Base-by-base conservation (phyloP, 1,140 invertebrate species). In the Danaus plexippus region DNA sequence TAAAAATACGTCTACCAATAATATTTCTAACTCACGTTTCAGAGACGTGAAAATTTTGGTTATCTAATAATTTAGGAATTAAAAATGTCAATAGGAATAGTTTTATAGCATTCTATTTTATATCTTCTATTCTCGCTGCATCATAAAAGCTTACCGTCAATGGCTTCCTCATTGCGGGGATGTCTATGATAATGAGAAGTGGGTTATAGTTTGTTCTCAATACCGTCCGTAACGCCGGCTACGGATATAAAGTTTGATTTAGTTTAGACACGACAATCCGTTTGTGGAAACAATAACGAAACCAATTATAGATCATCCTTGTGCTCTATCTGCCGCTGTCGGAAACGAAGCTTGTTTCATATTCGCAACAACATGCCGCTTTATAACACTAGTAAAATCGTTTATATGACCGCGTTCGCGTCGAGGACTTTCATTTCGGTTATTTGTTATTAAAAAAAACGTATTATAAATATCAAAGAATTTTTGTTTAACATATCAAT, bases 211-310 rank as follows among this genome's bases (percentile, higher is more conserved):
- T 72, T 66, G 74, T 66, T 68, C 61, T 56, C 71, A 67, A 79
- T 75, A 74, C 63, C 66, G 47, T 43, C 54, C 44, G 59, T 66
- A 71, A 73, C 66, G 60, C 69, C 64, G 61, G 54, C 57, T 18
- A 45, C 63, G 80, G 80, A 81, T 71, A 73, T 72, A 79, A 82
- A 82, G 68, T 85, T 85, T 85, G 77, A 85, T 82, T 78, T 74
- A 77, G 77, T 80, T 84, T 67, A 79, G 75, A 76, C 71, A 73
- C 71, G 79, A 76, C 77, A 79, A 80, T 80, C 74, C 71, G 73
- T 63, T 76, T 77, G 71, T 71, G 67, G 71, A 71, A 73, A 71
- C 70, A 73, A 65, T 79, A 76, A 71, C 69, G 69, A 73, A 79
- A 72, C 77, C 71, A 80, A 80, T 84, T 81, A 79, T 73, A 66